These are phyloP conservation scores for Oxyteleia sp. DNA, from an alignment of 2,888 invertebrate species.

Conservation along the genomic window DNA sequence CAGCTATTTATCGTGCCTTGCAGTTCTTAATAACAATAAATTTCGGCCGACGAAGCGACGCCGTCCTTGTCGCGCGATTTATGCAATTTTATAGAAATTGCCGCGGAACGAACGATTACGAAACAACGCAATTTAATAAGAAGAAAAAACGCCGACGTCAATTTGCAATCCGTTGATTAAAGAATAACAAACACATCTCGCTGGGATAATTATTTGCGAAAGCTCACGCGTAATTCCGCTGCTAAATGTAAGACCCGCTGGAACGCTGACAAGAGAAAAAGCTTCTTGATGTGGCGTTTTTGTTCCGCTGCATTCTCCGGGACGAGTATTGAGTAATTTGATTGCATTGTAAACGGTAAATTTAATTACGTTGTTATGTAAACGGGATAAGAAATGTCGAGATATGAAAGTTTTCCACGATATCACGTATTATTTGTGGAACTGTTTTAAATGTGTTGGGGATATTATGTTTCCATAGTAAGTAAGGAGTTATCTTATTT, in stretches of 20 bases:
- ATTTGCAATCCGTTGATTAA: conserved; percentile 27
- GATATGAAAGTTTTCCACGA: too few relatives aligned
- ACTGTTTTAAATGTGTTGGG: too few relatives aligned
- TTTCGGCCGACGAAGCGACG: conserved; percentile 19
- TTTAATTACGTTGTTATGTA: conserved; percentile 18
- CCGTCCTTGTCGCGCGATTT: conserved; percentile 30
- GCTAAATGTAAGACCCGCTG: not conserved
- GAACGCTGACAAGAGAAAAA: not conserved
- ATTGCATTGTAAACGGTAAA: conserved; percentile 25
- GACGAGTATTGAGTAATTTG: conserved; percentile 5
- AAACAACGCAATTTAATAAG: conserved; percentile 5
- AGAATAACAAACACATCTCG: conserved; percentile 11
- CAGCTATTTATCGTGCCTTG: conserved; percentile 28
- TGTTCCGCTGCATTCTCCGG: not conserved
- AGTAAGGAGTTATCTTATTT: too few relatives aligned
- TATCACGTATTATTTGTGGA: too few relatives aligned
- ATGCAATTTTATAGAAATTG: conserved; percentile 36
- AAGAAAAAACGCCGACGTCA: conserved; percentile 9
- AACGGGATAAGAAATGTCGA: conserved; percentile 4
- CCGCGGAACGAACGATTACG: conserved; percentile 5
- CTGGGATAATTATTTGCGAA: not conserved
- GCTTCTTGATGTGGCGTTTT: not conserved
- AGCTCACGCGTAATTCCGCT: not conserved
- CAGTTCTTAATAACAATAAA: conserved; percentile 46
- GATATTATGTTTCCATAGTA: too few relatives aligned